Evolutionary conservation across 1,140 invertebrate genomes (phyloP), one percentile per base, ranked within the genome.

Genomic region (Augochlora pura): DNA sequence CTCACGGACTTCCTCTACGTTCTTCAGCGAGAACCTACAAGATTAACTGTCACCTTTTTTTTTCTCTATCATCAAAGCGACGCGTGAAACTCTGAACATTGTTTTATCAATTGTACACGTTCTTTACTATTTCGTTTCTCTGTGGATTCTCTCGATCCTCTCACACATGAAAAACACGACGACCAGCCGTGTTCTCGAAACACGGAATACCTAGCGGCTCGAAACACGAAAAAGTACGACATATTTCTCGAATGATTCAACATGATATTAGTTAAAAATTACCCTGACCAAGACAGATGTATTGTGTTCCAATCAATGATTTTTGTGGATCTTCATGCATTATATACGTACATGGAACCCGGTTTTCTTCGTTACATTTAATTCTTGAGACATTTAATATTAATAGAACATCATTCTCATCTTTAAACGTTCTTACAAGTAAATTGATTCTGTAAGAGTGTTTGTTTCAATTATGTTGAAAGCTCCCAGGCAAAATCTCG

Each of bases 21-120:
- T 69, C 67, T 71, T 77, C 63, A 71, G 46, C 46, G 38, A 77
- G 67, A 62, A 77, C 46, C 76, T 77, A 77, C 59, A 39, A 54
- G 23, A 21, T 71, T 63, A 71, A 54, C 46, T 77, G 76, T 42
- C 66, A 63, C 23, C 57, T 63, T 21, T 76, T 16, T 38, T 72
- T 23, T 54, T 52, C 21, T 52, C 77, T 77, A 77, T 79, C 49
- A 59, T 72, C 63, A 73, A 32, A 79, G 77, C 77, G 49, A 66
- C 49, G 52, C 57, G 38, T 70, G 39, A 70, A 62, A 80, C 42
- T 76, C 42, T 27, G 69, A 72, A 27, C 4, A 46, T 65, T 54
- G 38, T 65, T 52, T 46, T 42, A 25, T 42, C 32, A 23, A 49
- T n/a, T 46, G 71, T 25, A 75, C 65, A 74, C n/a, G 32, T 74